These are phyloP conservation scores for Halcyon senegalensis DNA, from an alignment of 2,113 vertebrate species.

Conservation along the genomic window DNA sequence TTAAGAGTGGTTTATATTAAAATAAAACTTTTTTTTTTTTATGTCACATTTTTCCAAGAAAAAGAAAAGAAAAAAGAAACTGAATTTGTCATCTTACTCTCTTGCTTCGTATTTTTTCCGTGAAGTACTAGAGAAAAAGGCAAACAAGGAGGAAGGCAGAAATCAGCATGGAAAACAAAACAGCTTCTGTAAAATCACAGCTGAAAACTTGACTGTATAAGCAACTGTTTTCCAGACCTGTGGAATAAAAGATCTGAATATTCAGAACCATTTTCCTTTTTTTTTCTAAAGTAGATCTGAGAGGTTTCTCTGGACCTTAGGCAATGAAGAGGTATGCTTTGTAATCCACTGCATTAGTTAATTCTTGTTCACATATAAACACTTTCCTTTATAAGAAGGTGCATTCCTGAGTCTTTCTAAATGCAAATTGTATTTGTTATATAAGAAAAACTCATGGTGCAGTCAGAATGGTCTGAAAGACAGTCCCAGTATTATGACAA, in stretches of 20 bases:
- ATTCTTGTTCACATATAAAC: not conserved
- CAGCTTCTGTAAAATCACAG: not conserved
- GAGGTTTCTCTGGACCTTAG: not conserved
- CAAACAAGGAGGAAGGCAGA: not conserved
- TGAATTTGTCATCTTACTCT: not conserved
- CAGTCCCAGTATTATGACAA: not conserved
- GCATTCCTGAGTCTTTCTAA: not conserved
- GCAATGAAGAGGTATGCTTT: not conserved
- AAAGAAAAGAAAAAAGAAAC: not conserved
- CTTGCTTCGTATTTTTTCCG: not conserved
- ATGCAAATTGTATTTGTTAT: not conserved
- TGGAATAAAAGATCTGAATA: not conserved
- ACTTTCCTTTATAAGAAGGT: not conserved
- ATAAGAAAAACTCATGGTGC: not conserved
- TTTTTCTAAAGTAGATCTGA: not conserved
- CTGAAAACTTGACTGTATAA: not conserved
- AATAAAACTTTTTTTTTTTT: not conserved
- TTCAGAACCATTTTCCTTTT: not conserved
- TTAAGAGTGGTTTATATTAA: not conserved
- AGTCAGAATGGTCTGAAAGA: slow-evolving; percentile 13
- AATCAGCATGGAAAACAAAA: not conserved
- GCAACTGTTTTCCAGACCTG: not conserved
- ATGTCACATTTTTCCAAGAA: not conserved
- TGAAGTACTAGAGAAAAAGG: not conserved
- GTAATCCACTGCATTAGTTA: not conserved